Percentiles rank a stretch among this genome's conserved stretches.
These are phyloP conservation scores for Morpho achilles DNA, from an alignment of 2,888 invertebrate species.

Conservation along the genomic window DNA sequence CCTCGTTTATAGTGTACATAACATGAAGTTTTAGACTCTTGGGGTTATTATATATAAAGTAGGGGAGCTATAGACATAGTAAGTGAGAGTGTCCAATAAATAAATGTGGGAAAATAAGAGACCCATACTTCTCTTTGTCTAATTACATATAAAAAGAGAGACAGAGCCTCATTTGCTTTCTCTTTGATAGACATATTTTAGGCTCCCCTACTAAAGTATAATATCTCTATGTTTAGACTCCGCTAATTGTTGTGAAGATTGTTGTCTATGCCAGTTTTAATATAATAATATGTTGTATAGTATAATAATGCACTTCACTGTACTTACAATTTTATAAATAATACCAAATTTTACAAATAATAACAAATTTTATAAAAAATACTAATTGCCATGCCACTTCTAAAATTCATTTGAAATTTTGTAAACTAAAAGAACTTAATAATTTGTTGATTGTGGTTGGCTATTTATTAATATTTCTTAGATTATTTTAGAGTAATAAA, in stretches of 20 bases:
- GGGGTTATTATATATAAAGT: no score
- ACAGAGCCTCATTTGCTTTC: no score
- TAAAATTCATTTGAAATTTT: background rate
- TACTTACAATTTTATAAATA: conserved; percentile 13
- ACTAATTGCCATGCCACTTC: background rate
- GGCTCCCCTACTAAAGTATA: no score
- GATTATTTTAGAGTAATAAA: no score
- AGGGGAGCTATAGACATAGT: no score
- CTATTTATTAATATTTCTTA: no score
- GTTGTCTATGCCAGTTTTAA: conserved; percentile 47
- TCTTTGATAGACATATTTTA: no score
- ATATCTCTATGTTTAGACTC: conserved; percentile 4
- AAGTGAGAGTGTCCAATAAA: no score
- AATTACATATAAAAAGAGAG: no score
- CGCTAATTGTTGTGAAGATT: conserved; percentile 45
- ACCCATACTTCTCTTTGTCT: no score
- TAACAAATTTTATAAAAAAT: conserved; percentile 6
- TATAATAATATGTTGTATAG: conserved; percentile 20
- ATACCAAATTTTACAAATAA: conserved; percentile 4
- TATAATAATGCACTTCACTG: conserved; percentile 7
- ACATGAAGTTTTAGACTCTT: background rate
- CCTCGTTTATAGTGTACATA: conserved; percentile 23
- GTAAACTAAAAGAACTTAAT: background rate
- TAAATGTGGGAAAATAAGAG: no score
- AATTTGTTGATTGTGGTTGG: no score